Percentiles rank a stretch among this genome's conserved stretches.
Conservation (phyloP, 2,888 invertebrate genomes). For the Drosophila diplacantha region DNA sequence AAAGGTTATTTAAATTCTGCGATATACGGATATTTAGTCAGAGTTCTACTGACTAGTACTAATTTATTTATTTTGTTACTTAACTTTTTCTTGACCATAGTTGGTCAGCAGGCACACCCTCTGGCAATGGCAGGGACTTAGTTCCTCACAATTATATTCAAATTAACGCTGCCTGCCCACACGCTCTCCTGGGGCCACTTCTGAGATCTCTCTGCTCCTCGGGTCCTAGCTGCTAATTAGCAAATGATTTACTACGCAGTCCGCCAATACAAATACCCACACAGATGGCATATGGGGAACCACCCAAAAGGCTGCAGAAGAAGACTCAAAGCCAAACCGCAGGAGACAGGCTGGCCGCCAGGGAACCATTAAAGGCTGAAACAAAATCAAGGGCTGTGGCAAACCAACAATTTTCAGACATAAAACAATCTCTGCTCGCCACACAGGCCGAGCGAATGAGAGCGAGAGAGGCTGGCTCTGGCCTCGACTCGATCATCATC, state of each 20-base stretch:
- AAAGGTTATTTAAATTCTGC: background rate
- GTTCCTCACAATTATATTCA: constrained; percentile 62
- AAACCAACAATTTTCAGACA: constrained; percentile 61
- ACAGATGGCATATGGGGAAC: constrained; percentile 35
- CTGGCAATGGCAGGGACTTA: too few relatives aligned
- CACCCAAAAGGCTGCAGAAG: constrained; percentile 55
- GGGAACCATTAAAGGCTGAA: constrained; percentile 50
- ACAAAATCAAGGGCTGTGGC: constrained; percentile 36
- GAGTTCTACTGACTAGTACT: too few relatives aligned
- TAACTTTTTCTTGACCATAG: too few relatives aligned
- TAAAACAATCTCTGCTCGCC: constrained; percentile 63
- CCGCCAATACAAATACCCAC: constrained; percentile 13
- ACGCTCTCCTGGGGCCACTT: constrained; percentile 10
- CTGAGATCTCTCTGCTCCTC: background rate
- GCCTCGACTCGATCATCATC: constrained; percentile 36
- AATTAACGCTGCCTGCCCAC: constrained; percentile 62
- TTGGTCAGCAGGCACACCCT: too few relatives aligned
- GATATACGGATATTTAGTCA: background rate
- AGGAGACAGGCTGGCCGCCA: constrained; percentile 72
- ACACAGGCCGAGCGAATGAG: constrained; percentile 6
- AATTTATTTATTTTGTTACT: background rate
- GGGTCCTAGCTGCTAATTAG: constrained; percentile 61
- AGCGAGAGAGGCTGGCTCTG: constrained; percentile 11
- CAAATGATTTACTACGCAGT: constrained; percentile 67
- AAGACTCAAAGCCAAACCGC: constrained; percentile 54